Percentiles rank a stretch among this genome's conserved stretches.
Evolutionary conservation across 2,113 vertebrate genomes (phyloP).

Genomic region (Python bivittatus): DNA sequence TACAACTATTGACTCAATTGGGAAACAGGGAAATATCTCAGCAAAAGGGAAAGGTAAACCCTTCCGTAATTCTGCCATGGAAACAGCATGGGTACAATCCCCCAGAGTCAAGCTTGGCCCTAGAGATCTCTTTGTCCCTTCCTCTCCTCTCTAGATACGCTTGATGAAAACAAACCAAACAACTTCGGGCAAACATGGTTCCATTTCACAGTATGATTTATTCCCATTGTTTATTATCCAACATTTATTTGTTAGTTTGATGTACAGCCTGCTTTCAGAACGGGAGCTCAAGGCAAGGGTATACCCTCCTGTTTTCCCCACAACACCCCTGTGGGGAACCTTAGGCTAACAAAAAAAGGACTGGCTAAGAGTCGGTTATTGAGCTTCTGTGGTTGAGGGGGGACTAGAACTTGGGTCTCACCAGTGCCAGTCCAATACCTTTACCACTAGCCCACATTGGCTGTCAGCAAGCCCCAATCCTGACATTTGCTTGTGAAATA

Average conservation of each 20-base stretch:
- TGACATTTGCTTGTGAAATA: neutral
- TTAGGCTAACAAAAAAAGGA: neutral
- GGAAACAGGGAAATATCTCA: neutral
- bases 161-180: neutral
- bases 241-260: neutral
- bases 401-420: neutral
- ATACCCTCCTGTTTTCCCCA: neutral
- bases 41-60: neutral
- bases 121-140: neutral
- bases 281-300: neutral
- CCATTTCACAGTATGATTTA: neutral
- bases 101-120: neutral
- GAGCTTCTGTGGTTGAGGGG: neutral
- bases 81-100: neutral
- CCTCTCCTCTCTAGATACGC: neutral
- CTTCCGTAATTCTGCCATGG: neutral
- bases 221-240: neutral
- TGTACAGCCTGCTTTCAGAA: neutral
- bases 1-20: neutral
- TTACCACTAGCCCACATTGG: neutral
- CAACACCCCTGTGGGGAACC: neutral
- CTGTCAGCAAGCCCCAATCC: neutral
- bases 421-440: neutral
- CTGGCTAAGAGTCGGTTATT: neutral
- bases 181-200: slow-evolving; percentile 13